phyloP scores from a whole-genome alignment of 1,140 invertebrate genomes.

The Homarus americanus region DNA sequence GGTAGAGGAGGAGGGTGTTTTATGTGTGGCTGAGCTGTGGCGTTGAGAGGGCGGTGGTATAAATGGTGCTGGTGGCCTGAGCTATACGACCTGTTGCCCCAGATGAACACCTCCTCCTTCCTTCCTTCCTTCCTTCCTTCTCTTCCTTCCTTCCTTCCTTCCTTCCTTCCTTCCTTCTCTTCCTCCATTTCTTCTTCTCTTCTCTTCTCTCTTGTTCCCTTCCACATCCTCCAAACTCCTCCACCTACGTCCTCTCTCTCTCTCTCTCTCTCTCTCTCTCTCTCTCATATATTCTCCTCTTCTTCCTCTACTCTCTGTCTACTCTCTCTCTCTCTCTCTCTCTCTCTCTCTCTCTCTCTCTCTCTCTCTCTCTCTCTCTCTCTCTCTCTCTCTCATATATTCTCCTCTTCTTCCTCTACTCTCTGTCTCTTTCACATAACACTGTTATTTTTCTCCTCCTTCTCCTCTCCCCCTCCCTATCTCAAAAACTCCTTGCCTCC shows the following conservation, averaged over 20 bases:
- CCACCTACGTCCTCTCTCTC: too few relatives aligned
- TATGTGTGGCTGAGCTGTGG: too few relatives aligned
- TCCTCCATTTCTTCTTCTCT: not conserved
- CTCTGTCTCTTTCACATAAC: not conserved
- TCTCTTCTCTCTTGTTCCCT: too few relatives aligned
- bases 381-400: too few relatives aligned
- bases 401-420: not conserved
- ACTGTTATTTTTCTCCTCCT: not conserved
- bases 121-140: not conserved
- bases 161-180: not conserved
- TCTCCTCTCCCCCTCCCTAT: not conserved
- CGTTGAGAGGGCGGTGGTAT: too few relatives aligned
- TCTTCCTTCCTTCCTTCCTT: not conserved
- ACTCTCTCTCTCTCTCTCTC: not conserved
- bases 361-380: constrained; percentile 5
- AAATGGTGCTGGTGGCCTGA: too few relatives aligned
- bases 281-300: too few relatives aligned
- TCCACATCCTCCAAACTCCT: not conserved
- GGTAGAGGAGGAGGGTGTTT: too few relatives aligned
- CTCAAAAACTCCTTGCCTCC: too few relatives aligned
- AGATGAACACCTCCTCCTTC: not conserved
- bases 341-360: not conserved
- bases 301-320: not conserved
- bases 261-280: too few relatives aligned
- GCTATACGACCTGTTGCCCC: too few relatives aligned